Percentiles rank a stretch among this genome's conserved stretches.
These are phyloP conservation scores for Kryptolebias marmoratus DNA, from an alignment of 2,113 vertebrate genomes.

Conservation along the genomic window DNA sequence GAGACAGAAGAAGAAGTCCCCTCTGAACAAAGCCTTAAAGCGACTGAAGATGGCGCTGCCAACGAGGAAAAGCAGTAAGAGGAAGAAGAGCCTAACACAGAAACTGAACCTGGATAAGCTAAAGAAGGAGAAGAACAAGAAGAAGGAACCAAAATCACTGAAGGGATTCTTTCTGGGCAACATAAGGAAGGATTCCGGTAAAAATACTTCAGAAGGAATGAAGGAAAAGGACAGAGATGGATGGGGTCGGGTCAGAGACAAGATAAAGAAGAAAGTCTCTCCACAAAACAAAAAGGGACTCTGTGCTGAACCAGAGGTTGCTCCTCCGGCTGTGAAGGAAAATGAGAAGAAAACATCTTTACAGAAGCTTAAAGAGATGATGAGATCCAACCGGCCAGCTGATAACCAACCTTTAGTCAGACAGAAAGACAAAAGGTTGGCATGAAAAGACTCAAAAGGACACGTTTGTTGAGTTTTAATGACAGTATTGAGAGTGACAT, in stretches of 20 bases:
- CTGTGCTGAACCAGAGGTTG: background rate
- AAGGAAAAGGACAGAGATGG: slow-evolving; percentile 27
- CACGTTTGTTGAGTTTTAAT: slow-evolving; percentile 30
- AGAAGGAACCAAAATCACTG: slow-evolving; percentile 24
- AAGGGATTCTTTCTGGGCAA: slow-evolving; percentile 43
- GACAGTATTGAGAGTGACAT: slow-evolving; percentile 5
- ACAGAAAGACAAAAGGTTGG: background rate
- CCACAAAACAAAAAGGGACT: background rate
- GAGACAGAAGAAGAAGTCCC: slow-evolving; percentile 40
- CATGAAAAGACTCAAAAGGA: slow-evolving; percentile 1
- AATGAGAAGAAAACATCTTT: background rate
- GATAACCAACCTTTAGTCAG: background rate
- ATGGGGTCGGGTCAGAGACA: slow-evolving; percentile 16
- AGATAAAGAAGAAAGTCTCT: slow-evolving; percentile 41
- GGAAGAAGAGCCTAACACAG: slow-evolving; percentile 8
- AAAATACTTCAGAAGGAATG: slow-evolving; percentile 5
- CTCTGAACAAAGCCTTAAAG: slow-evolving; percentile 23
- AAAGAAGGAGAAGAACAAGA: slow-evolving; percentile 28
- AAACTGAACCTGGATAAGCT: slow-evolving; percentile 31
- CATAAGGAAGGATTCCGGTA: slow-evolving; percentile 19
- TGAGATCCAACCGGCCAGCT: background rate
- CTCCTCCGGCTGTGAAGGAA: background rate
- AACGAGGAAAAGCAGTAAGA: slow-evolving; percentile 52
- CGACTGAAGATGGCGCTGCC: slow-evolving; percentile 50
- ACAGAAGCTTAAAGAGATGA: slow-evolving; percentile 10